phyloP scores from a whole-genome alignment of 2,797 vertebrate species.

The Lateolabrax maculatus region DNA sequence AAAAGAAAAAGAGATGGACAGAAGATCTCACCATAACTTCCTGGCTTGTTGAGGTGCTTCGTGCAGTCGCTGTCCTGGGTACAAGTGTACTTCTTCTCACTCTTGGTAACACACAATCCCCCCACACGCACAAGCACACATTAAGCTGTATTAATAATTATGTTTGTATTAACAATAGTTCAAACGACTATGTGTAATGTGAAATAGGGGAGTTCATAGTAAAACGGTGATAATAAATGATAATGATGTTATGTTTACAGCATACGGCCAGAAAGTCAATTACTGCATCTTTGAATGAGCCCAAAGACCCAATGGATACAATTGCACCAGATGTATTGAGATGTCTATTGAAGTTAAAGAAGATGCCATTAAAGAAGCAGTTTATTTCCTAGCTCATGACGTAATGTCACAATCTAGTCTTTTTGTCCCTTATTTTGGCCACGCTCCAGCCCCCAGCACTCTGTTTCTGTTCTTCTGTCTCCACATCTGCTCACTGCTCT shows the following conservation, averaged over 20 bases:
- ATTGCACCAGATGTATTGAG: no score
- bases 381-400: neutral
- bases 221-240: no score
- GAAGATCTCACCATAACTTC: slow-evolving; percentile 76
- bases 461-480: no score
- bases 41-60: slow-evolving; percentile 63
- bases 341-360: no score
- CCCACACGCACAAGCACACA: slow-evolving; percentile 29
- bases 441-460: no score
- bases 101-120: slow-evolving; percentile 67
- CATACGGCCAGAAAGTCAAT: no score
- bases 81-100: slow-evolving; percentile 78
- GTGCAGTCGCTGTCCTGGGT: slow-evolving; percentile 71
- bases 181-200: neutral
- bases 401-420: no score
- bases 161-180: neutral
- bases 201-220: neutral
- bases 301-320: no score
- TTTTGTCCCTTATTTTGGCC: no score
- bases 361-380: neutral
- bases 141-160: neutral
- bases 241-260: no score
- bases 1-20: neutral
- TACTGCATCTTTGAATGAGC: no score
- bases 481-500: no score